Evolutionary conservation across 2,113 vertebrate genomes (phyloP), one percentile per base, ranked within the genome.

Genomic region (Phylloscopus whistleri): DNA sequence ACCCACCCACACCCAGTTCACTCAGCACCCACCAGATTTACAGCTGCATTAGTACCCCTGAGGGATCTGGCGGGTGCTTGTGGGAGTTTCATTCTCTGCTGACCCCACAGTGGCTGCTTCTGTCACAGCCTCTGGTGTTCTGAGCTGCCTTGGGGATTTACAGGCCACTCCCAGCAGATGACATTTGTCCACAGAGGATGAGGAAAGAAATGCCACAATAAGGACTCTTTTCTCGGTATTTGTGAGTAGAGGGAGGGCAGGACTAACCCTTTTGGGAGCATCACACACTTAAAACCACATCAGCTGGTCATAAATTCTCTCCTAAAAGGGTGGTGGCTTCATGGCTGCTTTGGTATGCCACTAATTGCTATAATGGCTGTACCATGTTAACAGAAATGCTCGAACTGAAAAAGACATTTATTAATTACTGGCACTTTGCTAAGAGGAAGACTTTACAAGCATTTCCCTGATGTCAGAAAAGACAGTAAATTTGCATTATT

Each of bases 21-120:
- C 18, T 59, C 53, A 58, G 30, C 2, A 4, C 43, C 41, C 46
- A 3, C 11, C 0, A 0, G 41, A 49, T 83, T 76, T 80, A 83
- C 37, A 62, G 63, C 49, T 39, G 55, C 13, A 51, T 74, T 33
- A 84, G 26, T 4, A 13, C 9, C 41, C 4, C 0, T 7, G 35
- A 46, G 31, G 20, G n/a, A 23, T 39, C 3, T 0, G 2, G 48
- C 0, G 0, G 19, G 12, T 1, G 1, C 13, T 31, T 0, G 2
- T 20, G 12, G 17, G 5, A n/a, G 10, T 30, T 74, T n/a, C 9
- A 4, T 48, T 52, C 52, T 55, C 73, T 53, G 44, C 27, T 52
- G 67, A 60, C 27, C 22, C 62, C 33, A 23, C 43, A 37, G 21
- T 3, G 33, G 7, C n/a, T 37, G 26, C 6, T 58, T 74, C 67